phyloP scores from a whole-genome alignment of 2,888 invertebrate species.

The Eupithecia centaureata region DNA sequence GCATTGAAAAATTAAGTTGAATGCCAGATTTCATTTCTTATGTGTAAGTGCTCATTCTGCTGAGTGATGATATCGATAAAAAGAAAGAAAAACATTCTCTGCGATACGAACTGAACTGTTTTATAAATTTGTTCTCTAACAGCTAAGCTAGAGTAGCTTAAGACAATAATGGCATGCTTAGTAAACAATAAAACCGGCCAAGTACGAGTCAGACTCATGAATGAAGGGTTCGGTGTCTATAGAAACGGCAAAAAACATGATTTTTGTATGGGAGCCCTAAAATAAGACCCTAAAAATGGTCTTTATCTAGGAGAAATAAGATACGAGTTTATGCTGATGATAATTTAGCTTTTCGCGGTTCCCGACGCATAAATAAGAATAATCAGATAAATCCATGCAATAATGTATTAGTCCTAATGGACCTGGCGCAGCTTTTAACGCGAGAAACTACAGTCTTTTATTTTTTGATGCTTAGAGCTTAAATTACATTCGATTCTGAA shows the following conservation, averaged over 20 bases:
- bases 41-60: background rate
- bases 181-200: no score
- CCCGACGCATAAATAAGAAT: conserved; percentile 41
- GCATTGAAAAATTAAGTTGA: background rate
- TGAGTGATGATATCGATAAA: background rate
- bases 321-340: background rate
- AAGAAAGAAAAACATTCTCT: no score
- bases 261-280: no score
- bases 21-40: background rate
- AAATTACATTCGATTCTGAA: conserved; percentile 33
- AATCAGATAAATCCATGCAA: conserved; percentile 51
- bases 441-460: conserved; percentile 43
- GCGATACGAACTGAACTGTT: no score
- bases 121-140: no score
- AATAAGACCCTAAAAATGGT: no score
- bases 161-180: no score
- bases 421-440: conserved; percentile 38
- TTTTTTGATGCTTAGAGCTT: conserved; percentile 36
- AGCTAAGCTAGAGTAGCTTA: no score
- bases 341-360: background rate
- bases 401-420: conserved; percentile 47
- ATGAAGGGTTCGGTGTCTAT: no score
- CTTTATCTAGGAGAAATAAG: background rate
- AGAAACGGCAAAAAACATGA: no score
- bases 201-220: no score